phyloP scores from a whole-genome alignment of 30 jellyfish, hydroid and myxozoan species.

The Aurelia coerulea region DNA sequence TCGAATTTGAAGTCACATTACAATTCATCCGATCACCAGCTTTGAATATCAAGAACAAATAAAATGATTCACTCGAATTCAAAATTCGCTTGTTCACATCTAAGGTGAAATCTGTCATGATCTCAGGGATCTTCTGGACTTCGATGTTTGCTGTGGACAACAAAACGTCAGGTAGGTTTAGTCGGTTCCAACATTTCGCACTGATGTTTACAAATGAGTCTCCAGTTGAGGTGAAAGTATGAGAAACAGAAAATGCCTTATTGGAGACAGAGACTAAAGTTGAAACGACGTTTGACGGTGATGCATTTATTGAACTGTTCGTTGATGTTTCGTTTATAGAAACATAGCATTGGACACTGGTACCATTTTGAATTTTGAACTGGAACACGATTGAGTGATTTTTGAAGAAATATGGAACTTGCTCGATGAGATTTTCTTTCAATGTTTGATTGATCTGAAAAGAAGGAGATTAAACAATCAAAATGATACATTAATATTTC shows the following conservation, averaged over 20 bases:
- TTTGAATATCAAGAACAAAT: slow-evolving; percentile 9
- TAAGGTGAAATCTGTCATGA: slow-evolving; percentile 17
- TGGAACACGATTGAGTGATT: slow-evolving; percentile 28
- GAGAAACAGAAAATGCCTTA: slow-evolving; percentile 6
- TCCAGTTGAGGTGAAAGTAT: slow-evolving; percentile 22
- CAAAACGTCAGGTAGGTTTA: slow-evolving; percentile 28
- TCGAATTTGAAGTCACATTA: slow-evolving; percentile 33
- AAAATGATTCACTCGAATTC: slow-evolving; percentile 16
- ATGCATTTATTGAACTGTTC: neutral
- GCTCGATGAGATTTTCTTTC: slow-evolving; percentile 19
- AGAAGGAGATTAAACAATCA: no score
- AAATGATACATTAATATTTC: neutral
- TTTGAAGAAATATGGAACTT: slow-evolving; percentile 52
- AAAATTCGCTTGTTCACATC: slow-evolving; percentile 26
- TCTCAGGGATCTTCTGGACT: slow-evolving; percentile 31
- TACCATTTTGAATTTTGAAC: slow-evolving; percentile 24
- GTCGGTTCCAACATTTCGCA: slow-evolving; percentile 60
- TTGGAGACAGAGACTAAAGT: neutral
- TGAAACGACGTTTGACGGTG: slow-evolving; percentile 5
- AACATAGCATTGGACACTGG: slow-evolving; percentile 29
- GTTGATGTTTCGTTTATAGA: slow-evolving; percentile 29
- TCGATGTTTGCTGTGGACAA: neutral
- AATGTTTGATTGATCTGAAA: slow-evolving; percentile 45
- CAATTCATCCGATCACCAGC: slow-evolving; percentile 52
- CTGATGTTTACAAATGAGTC: slow-evolving; percentile 21